Base-by-base conservation (phyloP, 2,888 invertebrate species). In the Desoria tigrina region DNA sequence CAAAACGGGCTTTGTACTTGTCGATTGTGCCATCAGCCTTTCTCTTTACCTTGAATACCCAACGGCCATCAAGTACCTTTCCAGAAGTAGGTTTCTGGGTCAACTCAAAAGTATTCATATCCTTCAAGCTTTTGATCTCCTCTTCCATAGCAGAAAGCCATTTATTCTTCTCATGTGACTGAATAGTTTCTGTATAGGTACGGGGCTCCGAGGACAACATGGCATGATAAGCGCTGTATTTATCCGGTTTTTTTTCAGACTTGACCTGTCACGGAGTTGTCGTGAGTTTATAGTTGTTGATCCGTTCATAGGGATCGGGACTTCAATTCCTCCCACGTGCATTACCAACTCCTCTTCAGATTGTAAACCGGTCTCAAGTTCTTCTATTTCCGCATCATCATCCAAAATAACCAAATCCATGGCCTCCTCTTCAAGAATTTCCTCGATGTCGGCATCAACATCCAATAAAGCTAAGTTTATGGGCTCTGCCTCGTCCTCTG, bases 41-140 rank as follows among this genome's bases (percentile, higher is more conserved):
- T 16, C 24, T 51, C 26, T 51, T 51, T 24, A 45, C 45, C 16
- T 51, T 51, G 24, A 51, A 51, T 24, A 51, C 24, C 51, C 23
- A 51, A 18, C 51, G 23, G 23, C 26, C 16, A 7, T 51, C 21
- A 2, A 51, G 26, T 14, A 51, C 24, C 7, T 51, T 51, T 24
- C 4, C n/a, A n/a, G n/a, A n/a, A n/a, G n/a, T n/a, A n/a, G n/a
- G 11, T 3, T 14, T 21, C 51, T 24, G 11, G 23, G 24, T 23
- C 4, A 6, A 6, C 14, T 23, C 51, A 9, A 51, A 16, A 23
- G 11, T 26, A 24, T 23, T 24, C 6, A 6, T 16, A 51, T 51
- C 24, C 14, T 51, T 4, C 6, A 26, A 9, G 23, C 51, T 51
- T 51, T 45, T 4, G 18, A 9, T 6, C 16, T 51, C 51, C 7